Conservation (phyloP, 2,797 vertebrate species). For the Pangasius mekongensis region DNA sequence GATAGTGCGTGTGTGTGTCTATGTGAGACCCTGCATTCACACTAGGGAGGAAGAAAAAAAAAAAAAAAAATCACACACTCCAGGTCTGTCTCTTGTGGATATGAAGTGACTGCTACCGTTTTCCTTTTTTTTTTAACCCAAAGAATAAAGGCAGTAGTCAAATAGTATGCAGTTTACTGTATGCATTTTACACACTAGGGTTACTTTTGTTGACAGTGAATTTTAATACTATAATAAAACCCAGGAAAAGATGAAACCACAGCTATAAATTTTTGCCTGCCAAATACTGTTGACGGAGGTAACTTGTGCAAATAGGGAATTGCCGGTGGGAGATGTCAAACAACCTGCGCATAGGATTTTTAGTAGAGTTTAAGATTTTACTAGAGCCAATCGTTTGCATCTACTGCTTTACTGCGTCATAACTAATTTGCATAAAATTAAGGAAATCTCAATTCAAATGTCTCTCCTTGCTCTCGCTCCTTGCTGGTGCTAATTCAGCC, state of each 20-base stretch:
- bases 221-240: neutral
- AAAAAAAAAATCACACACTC: no score
- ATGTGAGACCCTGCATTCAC: neutral
- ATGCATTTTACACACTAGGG: no score
- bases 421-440: neutral
- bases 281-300: neutral
- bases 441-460: slow-evolving; percentile 1
- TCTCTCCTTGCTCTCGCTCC: neutral
- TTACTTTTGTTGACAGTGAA: neutral
- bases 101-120: neutral
- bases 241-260: neutral
- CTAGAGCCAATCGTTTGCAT: neutral
- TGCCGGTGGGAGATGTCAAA: neutral
- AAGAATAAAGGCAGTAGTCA: neutral
- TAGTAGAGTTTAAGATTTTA: neutral
- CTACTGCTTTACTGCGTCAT: neutral
- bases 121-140: neutral
- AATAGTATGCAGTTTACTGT: neutral
- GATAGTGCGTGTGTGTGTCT: no score
- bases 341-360: neutral
- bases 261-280: neutral
- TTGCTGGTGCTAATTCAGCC: neutral
- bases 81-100: neutral
- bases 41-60: neutral
- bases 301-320: neutral